phyloP scores from a whole-genome alignment of 2,888 invertebrate species.

The Aspidiotus rigidus region DNA sequence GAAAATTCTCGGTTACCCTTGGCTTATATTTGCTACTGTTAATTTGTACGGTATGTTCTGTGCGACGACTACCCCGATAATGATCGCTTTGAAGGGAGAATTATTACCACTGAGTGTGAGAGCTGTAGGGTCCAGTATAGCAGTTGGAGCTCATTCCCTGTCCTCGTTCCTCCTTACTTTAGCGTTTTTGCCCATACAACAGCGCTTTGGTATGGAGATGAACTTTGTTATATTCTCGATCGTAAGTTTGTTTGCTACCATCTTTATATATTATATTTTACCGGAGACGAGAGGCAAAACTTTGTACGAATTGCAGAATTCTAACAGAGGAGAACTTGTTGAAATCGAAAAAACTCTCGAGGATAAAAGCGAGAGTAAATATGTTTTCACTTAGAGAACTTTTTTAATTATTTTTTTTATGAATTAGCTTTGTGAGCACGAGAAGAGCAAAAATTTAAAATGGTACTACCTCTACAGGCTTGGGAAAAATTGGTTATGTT shows the following conservation, averaged over 20 bases:
- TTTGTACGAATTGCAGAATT: constrained; percentile 19
- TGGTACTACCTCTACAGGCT: too few species aligned
- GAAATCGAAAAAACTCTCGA: too few species aligned
- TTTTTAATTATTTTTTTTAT: too few species aligned
- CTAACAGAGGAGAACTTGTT: not conserved
- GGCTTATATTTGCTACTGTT: constrained; percentile 17
- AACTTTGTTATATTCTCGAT: constrained; percentile 14
- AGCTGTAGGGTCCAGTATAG: constrained; percentile 12
- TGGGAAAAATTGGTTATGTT: too few species aligned
- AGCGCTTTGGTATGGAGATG: constrained; percentile 5
- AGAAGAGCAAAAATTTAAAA: too few species aligned
- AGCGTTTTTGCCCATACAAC: constrained; percentile 8
- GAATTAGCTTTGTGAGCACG: too few species aligned
- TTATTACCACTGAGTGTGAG: constrained; percentile 19
- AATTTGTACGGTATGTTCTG: constrained; percentile 10
- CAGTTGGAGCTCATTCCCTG: not conserved
- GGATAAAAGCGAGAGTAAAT: too few species aligned
- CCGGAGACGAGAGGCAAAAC: constrained; percentile 20
- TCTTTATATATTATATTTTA: constrained; percentile 14
- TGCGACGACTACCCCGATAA: not conserved
- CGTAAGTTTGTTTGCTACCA: not conserved
- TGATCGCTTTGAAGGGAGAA: constrained; percentile 13
- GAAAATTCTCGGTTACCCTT: constrained; percentile 2
- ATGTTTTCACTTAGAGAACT: too few species aligned
- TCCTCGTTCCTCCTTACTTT: constrained; percentile 5